Evolutionary conservation across 2,888 invertebrate genomes (phyloP), one percentile per base, ranked within the genome.

Genomic region (Clusia tigrina): DNA sequence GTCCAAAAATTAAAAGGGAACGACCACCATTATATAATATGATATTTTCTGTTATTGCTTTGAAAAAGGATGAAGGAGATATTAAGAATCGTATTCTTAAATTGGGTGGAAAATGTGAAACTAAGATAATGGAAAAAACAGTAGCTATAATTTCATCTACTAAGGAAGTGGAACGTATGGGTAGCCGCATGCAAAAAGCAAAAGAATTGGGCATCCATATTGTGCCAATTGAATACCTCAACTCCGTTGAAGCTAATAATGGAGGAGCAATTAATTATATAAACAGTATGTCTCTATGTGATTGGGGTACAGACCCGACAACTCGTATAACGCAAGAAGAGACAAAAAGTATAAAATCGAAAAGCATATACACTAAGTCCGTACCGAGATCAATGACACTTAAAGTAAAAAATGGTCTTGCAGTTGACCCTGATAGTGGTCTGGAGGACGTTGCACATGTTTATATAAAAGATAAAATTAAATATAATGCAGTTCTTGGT

Each of bases 401-500:
- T 64, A 89, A 88, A 63, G 83, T 95, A 18, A 94, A 95, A 81
- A 86, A 89, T 60, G 98, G 97, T 0, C 89, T 91, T 1, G 94
- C 94, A 1, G 96, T 99, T 1, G 98, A 99, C 84, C 96, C 97
- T 0, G 95, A 94, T 38, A 95, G 94, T 20, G 90, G 89, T 0
- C 81, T 96, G 10, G 91, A 90, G 62, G 89, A 93, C 72, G 81
- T 82, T 2, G 91, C 94, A 0, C 96, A 96, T 83, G 93, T 97
- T 23, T 91, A 91, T 80, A 85, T 86, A 58, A 82, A 85, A 66
- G 77, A 78, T 0, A 79, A 85, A 0, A 86, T 87, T 32, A 86
- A 86, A 24, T 96, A 90, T 82, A 91, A 89, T n/a, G 90, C 87
- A 25, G 92, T 95, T 0, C 87, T 98, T 2, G 92, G 93, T 12